A percentile compares a stretch with the other conserved stretches of the same genome.
These are phyloP conservation scores for Actenoides hombroni DNA, from an alignment of 2,113 vertebrate species.

Conservation along the genomic window DNA sequence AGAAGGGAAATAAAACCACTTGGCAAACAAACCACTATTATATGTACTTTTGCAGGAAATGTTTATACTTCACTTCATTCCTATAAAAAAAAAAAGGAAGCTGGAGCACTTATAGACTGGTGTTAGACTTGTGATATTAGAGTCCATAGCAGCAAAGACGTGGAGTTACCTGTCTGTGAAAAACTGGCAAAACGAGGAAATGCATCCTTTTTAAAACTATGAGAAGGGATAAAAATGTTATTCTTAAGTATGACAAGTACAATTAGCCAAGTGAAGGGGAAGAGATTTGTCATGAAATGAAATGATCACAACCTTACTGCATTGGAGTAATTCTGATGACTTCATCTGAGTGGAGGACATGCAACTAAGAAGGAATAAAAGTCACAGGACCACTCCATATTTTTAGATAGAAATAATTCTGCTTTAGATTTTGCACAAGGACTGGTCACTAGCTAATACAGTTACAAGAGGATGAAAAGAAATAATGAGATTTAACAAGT, in stretches of 20 bases:
- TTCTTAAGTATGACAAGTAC: neutral
- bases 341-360: neutral
- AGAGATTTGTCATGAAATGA: neutral
- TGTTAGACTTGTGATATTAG: slow-evolving; percentile 13
- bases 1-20: slow-evolving; percentile 59
- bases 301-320: neutral
- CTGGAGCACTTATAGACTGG: neutral
- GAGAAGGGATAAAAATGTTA: neutral
- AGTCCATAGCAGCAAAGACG: neutral
- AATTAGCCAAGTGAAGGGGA: neutral
- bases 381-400: neutral
- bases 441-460: neutral
- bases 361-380: neutral
- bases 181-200: neutral
- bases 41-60: slow-evolving; percentile 54
- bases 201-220: neutral
- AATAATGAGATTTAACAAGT: neutral
- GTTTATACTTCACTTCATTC: slow-evolving; percentile 39
- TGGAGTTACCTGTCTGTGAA: neutral
- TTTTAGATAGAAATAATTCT: neutral
- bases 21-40: slow-evolving; percentile 57
- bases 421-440: neutral
- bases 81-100: neutral
- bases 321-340: neutral
- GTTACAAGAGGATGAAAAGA: neutral